Evolutionary conservation across 2,888 invertebrate genomes (phyloP).

Genomic region (Pterostichus niger): DNA sequence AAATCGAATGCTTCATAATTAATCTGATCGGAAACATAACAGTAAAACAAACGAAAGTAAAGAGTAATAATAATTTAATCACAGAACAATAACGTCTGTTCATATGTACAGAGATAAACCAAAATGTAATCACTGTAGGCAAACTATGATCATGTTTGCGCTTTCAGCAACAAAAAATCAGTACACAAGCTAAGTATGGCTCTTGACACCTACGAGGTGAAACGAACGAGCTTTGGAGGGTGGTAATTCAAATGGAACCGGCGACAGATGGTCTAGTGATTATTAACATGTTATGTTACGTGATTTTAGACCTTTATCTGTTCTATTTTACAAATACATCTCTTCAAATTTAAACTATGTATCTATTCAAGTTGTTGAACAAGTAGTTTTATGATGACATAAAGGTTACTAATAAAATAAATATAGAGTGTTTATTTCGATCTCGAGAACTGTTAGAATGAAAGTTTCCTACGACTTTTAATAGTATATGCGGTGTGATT

Average conservation of each 20-base stretch:
- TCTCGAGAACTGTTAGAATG: too few species aligned
- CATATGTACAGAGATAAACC: constrained; percentile 14
- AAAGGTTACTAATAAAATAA: too few species aligned
- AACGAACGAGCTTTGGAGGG: not conserved
- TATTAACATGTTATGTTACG: constrained; percentile 24
- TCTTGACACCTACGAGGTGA: not conserved
- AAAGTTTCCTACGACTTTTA: too few species aligned
- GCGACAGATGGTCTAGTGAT: constrained; percentile 13
- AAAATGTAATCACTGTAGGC: constrained; percentile 15
- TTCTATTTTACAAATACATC: not conserved
- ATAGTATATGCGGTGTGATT: too few species aligned
- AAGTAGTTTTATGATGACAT: too few species aligned
- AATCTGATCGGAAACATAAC: not conserved
- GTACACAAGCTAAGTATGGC: constrained; percentile 21
- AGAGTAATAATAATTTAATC: constrained; percentile 39
- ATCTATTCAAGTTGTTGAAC: too few species aligned
- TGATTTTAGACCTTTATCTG: not conserved
- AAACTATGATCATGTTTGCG: constrained; percentile 29
- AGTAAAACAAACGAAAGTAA: constrained; percentile 34
- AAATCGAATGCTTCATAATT: constrained; percentile 20
- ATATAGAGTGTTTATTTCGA: too few species aligned
- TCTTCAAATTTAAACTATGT: not conserved
- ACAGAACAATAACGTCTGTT: constrained; percentile 31
- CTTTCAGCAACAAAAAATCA: constrained; percentile 17
- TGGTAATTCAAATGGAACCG: not conserved